Evolutionary conservation across 2,888 invertebrate genomes (phyloP).

Genomic region (Alcis repandata): DNA sequence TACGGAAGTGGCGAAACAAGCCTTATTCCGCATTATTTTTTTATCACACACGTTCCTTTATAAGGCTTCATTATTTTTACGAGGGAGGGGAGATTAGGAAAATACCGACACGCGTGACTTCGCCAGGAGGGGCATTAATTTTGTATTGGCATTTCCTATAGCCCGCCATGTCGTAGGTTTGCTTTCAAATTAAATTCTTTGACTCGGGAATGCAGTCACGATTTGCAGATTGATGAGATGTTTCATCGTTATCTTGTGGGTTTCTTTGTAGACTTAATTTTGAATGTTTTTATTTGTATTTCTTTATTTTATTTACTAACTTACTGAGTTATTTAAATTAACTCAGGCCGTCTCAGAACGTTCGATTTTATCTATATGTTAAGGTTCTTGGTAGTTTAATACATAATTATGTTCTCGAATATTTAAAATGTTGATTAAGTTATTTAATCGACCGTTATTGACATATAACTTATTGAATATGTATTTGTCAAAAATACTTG

Average conservation of each 20-base stretch:
- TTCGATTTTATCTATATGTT: no score
- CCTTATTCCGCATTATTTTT: conserved; percentile 34
- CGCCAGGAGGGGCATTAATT: conserved; percentile 40
- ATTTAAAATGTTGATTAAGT: no score
- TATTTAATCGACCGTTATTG: no score
- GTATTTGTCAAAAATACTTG: no score
- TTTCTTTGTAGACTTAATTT: conserved; percentile 14
- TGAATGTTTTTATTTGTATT: conserved; percentile 1
- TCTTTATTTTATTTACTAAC: no score
- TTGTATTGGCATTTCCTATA: conserved; percentile 37
- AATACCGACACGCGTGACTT: conserved; percentile 45
- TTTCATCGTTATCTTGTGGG: conserved; percentile 27
- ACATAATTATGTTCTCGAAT: no score
- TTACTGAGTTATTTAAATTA: no score
- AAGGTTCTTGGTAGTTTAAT: no score
- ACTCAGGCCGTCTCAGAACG: no score
- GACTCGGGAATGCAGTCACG: conserved; percentile 26
- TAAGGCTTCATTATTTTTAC: conserved; percentile 52
- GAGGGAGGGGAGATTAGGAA: conserved; percentile 47
- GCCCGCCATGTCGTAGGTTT: conserved; percentile 26
- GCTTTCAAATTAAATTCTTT: conserved; percentile 37
- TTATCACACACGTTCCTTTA: conserved; percentile 44
- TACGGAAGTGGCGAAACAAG: conserved; percentile 20
- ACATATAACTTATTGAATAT: no score
- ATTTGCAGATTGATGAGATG: conserved; percentile 31